These are phyloP conservation scores for Notechis scutatus DNA, from an alignment of 2,113 vertebrate species.

Conservation along the genomic window DNA sequence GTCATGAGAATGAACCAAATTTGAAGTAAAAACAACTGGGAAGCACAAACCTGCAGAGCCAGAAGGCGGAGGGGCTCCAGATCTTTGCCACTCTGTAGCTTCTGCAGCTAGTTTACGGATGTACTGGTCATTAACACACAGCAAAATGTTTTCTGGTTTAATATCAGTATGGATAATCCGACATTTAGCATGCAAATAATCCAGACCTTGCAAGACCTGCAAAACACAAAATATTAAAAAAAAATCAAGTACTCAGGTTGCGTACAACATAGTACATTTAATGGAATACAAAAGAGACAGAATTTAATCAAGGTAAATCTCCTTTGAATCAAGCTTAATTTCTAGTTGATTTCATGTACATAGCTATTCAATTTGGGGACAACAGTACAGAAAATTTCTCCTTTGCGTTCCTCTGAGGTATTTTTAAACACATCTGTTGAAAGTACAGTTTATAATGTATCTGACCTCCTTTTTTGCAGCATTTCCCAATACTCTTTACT, in stretches of 20 bases:
- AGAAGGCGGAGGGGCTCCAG: conserved; percentile 90
- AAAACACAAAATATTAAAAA: conserved; percentile 10
- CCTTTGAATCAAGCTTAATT: neutral
- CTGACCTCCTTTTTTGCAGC: neutral
- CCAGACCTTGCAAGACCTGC: conserved; percentile 92
- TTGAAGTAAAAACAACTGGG: neutral
- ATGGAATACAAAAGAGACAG: neutral
- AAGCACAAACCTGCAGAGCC: conserved; percentile 86
- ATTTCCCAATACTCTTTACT: neutral
- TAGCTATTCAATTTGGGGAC: neutral
- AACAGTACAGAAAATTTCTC: neutral
- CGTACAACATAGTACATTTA: neutral
- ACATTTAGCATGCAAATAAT: conserved; percentile 94
- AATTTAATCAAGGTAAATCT: neutral
- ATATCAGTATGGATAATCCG: conserved; percentile 98
- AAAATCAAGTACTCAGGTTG: neutral
- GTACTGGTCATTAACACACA: conserved; percentile 91
- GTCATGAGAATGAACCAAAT: neutral
- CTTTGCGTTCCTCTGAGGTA: neutral
- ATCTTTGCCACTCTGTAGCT: conserved; percentile 92
- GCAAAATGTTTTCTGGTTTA: conserved; percentile 94
- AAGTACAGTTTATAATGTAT: neutral
- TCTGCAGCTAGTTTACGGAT: conserved; percentile 91
- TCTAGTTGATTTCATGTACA: neutral
- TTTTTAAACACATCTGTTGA: neutral